A percentile compares a stretch with the other conserved stretches of the same genome.
These are phyloP conservation scores for Leptinotarsa lineolata DNA, from an alignment of 1,140 invertebrate species.

Conservation along the genomic window DNA sequence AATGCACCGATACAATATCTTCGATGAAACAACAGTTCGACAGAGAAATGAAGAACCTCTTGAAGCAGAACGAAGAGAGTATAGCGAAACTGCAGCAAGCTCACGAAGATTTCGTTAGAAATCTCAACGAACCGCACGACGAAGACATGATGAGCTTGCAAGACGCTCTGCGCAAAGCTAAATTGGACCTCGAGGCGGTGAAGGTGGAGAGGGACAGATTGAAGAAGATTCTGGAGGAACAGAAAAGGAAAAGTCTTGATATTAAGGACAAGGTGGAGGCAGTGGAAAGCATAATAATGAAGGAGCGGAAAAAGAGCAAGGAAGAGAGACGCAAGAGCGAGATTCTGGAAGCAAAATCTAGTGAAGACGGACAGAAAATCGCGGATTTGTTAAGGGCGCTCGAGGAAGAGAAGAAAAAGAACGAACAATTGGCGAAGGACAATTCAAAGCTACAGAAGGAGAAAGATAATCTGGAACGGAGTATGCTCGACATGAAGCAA, in stretches of 20 bases:
- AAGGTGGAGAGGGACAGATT: conserved; percentile 25
- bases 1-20: conserved; percentile 39
- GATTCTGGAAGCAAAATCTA: conserved; percentile 28
- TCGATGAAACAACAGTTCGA: conserved; percentile 42
- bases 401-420: conserved; percentile 14
- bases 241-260: conserved; percentile 32
- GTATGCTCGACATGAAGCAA: conserved; percentile 11
- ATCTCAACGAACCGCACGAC: conserved; percentile 36
- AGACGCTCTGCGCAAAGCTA: conserved; percentile 31
- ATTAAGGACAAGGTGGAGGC: conserved; percentile 38
- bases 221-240: conserved; percentile 32
- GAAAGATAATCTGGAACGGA: conserved; percentile 12
- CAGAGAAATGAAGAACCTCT: conserved; percentile 40
- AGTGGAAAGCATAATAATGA: conserved; percentile 32
- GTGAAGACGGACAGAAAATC: conserved; percentile 28
- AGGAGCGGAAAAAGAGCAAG: conserved; percentile 30
- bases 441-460: conserved; percentile 9
- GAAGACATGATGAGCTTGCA: conserved; percentile 38
- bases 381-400: neutral
- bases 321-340: conserved; percentile 29
- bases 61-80: conserved; percentile 39
- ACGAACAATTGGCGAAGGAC: conserved; percentile 8
- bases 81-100: conserved; percentile 43
- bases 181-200: conserved; percentile 20
- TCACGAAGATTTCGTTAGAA: conserved; percentile 37